Evolutionary conservation across 92 coral and sea anemone genomes (phyloP).

Genomic region (Porites rus): DNA sequence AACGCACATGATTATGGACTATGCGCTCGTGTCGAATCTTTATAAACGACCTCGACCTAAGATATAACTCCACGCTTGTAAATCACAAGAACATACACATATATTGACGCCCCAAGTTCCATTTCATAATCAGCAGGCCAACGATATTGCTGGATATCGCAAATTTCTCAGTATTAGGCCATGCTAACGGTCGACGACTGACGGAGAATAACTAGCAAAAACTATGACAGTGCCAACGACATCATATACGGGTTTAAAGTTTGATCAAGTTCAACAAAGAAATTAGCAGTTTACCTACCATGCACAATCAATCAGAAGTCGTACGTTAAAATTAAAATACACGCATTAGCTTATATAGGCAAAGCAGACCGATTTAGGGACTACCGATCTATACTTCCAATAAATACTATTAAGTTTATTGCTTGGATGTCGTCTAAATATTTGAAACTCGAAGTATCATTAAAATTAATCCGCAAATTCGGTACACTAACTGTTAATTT

Average conservation of each 20-base stretch:
- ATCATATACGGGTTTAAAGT: not conserved
- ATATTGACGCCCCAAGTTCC: too few relatives aligned
- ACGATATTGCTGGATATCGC: not conserved
- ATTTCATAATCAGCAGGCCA: too few relatives aligned
- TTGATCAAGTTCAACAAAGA: not conserved
- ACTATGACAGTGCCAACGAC: not conserved
- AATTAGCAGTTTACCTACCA: not conserved
- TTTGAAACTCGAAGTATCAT: not conserved
- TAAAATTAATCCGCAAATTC: not conserved
- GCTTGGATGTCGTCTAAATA: constrained; percentile 14
- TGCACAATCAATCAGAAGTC: not conserved
- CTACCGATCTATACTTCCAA: not conserved
- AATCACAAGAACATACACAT: too few relatives aligned
- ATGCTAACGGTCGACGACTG: too few relatives aligned
- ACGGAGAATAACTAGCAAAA: not conserved
- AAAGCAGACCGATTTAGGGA: not conserved
- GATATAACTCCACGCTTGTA: too few relatives aligned
- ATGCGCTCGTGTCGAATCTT: not conserved
- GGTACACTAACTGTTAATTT: not conserved
- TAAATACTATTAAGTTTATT: not conserved
- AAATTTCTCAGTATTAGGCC: not conserved
- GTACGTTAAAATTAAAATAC: too few relatives aligned
- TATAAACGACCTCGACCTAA: too few relatives aligned
- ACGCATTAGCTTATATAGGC: too few relatives aligned
- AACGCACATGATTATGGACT: not conserved